Evolutionary conservation across 2,113 vertebrate species (phyloP), one percentile per base, ranked within the genome.

Genomic region (Notechis scutatus): DNA sequence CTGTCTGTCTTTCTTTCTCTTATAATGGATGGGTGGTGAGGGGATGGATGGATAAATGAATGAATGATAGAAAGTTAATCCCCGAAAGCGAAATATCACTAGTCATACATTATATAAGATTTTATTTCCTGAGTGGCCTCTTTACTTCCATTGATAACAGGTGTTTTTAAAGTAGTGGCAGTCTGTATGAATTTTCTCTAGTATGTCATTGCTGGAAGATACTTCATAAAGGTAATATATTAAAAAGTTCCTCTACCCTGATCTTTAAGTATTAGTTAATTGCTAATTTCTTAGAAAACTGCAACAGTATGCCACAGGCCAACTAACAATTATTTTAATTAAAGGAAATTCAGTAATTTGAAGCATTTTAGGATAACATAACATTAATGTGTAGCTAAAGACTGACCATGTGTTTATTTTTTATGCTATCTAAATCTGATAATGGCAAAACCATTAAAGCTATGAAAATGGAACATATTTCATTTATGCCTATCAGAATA

Each of bases 271-370:
- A 69, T 1, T 55, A 24, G 89, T 39, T 74, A 85, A 89, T 91
- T 89, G 56, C 56, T 94, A 1, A 29, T 85, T 59, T 39, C 1
- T 56, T 18, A 39, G 47, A n/a, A 1, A 92, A 89, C 57, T 86
- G 74, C 59, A 18, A 0, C 23, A 39, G 0, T 93, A 91, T 88
- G 20, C 45, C 91, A 26, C 4, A 1, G 50, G 55, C 7, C 74
- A 94, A 54, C 0, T 56, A 81, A 86, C 86, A 87, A 87, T 93
- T 91, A 87, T 89, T 50, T 74, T 95, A 94, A 34, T 88, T 88
- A 91, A 89, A 95, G 47, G 23, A 23, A 15, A 85, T 91, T 47
- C 92, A n/a, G 91, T 89, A 55, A 64, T 92, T 45, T 92, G 56
- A 93, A 92, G 18, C 64, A 47, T 85, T 92, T 42, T 23, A 86